Evolutionary conservation across 2,888 invertebrate genomes (phyloP), one percentile per base, ranked within the genome.

Genomic region (Dioctria rufipes): DNA sequence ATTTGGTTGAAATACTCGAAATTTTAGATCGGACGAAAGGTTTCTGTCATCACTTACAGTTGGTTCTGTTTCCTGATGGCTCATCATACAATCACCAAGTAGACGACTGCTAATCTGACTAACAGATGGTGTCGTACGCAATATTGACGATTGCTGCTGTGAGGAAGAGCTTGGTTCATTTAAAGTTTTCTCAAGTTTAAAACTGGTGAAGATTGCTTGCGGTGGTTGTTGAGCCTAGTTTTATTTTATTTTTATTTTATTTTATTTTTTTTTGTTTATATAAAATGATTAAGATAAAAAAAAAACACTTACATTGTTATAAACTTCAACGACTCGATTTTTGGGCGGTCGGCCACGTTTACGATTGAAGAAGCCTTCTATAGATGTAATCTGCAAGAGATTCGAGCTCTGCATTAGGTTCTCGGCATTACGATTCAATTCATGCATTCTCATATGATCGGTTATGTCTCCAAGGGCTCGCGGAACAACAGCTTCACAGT

Each of bases 321-420:
- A 96, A 83, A 96, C 95, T 91, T 97, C 96, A 60, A 97, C 96
- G 11, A 97, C 94, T 0, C 97, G 92, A 88, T 98, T 98, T 90
- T 98, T 98, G 11, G 98, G 98, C n/a, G 98, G 98, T 82, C 98
- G 91, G 65, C 98, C 98, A 46, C 98, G 92, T 86, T 98, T 97
- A 82, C 97, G 92, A 88, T 96, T 94, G 87, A 97, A 97, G 93
- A 97, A 95, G 78, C 96, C 96, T 88, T 97, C 97, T 84, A 96
- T 92, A 51, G 95, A 94, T 82, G 94, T 95, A 42, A 88, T 88
- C 83, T 88, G 88, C 43, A 87, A 84, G 13, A 87, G 80, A 82
- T 84, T 85, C 5, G 83, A 83, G 66, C 71, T 82, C 39, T 83
- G 81, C 13, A 84, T 80, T 3, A 83, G 80, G 43, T 54, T 78